phyloP scores from a whole-genome alignment of 2,888 invertebrate genomes.

The Tridacna gigas region DNA sequence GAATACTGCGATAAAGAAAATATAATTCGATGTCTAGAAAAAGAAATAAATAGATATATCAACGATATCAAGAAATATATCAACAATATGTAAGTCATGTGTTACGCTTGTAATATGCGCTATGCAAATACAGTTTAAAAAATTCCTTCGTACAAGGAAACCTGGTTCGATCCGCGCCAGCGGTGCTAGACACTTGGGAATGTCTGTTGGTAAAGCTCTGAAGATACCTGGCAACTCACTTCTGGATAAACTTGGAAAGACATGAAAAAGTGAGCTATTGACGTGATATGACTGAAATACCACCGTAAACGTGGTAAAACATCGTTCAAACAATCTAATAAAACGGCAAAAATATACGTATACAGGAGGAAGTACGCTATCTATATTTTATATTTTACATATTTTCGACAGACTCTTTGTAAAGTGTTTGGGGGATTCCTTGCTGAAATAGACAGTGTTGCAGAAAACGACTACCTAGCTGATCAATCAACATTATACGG shows the following conservation, averaged over 20 bases:
- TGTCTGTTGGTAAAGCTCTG: neutral
- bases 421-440: slow-evolving; percentile 2
- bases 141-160: too few relatives aligned
- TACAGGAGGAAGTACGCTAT: too few relatives aligned
- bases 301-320: neutral
- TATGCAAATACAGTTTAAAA: too few relatives aligned
- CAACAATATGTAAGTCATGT: too few relatives aligned
- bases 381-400: neutral
- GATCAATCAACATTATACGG: neutral
- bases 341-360: neutral
- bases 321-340: neutral
- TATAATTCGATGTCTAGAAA: too few relatives aligned
- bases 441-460: slow-evolving; percentile 5
- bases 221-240: neutral
- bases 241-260: neutral
- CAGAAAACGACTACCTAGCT: slow-evolving; percentile 11
- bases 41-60: too few relatives aligned
- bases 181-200: neutral
- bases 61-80: neutral
- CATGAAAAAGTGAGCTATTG: neutral
- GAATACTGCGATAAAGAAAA: too few relatives aligned
- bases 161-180: too few relatives aligned
- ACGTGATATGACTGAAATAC: too few relatives aligned
- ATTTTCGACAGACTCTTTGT: neutral
- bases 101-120: too few relatives aligned